phyloP scores from a whole-genome alignment of 2,888 invertebrate genomes.

The Syritta pipiens region DNA sequence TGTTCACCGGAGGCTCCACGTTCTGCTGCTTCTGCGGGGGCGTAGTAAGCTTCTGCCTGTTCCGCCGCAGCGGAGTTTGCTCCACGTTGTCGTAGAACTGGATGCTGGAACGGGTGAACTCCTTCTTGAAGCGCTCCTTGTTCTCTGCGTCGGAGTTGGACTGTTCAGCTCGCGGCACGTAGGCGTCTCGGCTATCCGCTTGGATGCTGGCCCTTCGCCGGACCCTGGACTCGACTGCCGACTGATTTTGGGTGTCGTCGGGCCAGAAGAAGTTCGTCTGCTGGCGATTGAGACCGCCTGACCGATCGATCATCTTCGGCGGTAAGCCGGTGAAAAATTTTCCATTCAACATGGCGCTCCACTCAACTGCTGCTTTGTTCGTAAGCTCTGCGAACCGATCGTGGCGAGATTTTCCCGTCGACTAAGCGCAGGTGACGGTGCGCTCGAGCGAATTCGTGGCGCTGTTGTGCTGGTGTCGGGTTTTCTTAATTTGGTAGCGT shows the following conservation, averaged over 20 bases:
- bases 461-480: conserved; percentile 17
- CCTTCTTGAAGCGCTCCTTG: conserved; percentile 76
- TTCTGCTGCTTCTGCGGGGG: conserved; percentile 62
- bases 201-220: conserved; percentile 74
- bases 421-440: conserved; percentile 53
- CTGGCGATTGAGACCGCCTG: conserved; percentile 74
- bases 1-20: conserved; percentile 69
- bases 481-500: conserved; percentile 61
- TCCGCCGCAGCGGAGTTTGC: conserved; percentile 25
- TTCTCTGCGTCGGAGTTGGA: conserved; percentile 73
- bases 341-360: conserved; percentile 78
- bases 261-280: conserved; percentile 79
- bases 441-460: conserved; percentile 34
- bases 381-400: conserved; percentile 49
- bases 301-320: conserved; percentile 77
- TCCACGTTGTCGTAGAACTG: conserved; percentile 76
- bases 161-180: conserved; percentile 19
- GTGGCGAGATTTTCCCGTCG: conserved; percentile 57
- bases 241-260: conserved; percentile 75
- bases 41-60: conserved; percentile 71
- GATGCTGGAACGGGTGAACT: conserved; percentile 78
- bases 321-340: conserved; percentile 79
- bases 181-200: conserved; percentile 57
- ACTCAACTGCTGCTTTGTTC: not conserved
- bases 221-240: conserved; percentile 73